Conservation (phyloP, 30 jellyfish, hydroid and myxozoan species). For the Morbakka virulenta region DNA sequence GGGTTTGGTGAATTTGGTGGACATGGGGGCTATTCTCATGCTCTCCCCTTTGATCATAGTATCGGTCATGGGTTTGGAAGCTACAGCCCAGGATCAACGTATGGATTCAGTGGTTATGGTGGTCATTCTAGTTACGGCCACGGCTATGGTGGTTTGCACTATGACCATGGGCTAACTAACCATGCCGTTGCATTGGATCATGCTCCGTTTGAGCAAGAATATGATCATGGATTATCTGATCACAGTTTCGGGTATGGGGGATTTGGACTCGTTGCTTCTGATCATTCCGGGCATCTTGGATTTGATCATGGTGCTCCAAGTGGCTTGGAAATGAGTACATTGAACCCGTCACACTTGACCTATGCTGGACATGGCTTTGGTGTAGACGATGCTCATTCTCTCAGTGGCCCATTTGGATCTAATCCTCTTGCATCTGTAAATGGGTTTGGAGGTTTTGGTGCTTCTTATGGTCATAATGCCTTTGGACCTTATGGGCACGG, state of each 20-base stretch:
- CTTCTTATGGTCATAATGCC: conserved; percentile 28
- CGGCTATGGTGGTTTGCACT: conserved; percentile 18
- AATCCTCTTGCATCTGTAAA: conserved; percentile 28
- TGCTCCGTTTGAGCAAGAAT: neutral
- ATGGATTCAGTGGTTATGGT: neutral
- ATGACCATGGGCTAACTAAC: conserved; percentile 38
- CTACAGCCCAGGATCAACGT: conserved; percentile 34
- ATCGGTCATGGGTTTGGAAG: conserved; percentile 38
- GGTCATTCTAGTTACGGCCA: conserved; percentile 57
- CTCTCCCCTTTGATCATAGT: conserved; percentile 25
- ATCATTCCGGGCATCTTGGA: neutral
- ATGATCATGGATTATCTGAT: neutral
- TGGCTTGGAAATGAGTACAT: neutral
- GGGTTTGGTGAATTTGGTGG: conserved; percentile 57
- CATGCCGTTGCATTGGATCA: neutral
- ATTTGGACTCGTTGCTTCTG: neutral
- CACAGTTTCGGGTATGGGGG: neutral
- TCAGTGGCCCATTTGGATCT: conserved; percentile 64
- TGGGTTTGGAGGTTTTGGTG: conserved; percentile 48
- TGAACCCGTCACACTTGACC: conserved; percentile 2
- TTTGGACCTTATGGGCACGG: conserved; percentile 55
- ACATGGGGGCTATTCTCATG: conserved; percentile 28
- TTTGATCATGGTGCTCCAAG: neutral
- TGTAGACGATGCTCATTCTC: conserved; percentile 31
- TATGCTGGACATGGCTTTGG: conserved; percentile 44